Evolutionary conservation across 1,140 invertebrate species (phyloP), one percentile per base, ranked within the genome.

Genomic region (Agrypnia vestita): DNA sequence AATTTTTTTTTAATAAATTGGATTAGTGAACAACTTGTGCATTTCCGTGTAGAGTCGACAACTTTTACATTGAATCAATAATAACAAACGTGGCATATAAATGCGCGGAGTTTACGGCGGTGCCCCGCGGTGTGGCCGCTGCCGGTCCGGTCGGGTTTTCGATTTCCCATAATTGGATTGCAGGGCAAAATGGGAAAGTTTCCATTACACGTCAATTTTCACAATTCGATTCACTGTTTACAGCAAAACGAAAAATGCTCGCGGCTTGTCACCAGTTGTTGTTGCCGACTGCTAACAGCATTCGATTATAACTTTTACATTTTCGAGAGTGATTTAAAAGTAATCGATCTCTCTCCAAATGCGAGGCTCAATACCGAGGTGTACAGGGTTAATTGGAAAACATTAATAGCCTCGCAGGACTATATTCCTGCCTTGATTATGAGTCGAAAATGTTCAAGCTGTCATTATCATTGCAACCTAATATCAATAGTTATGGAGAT

Each of bases 151-250:
- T 35, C 44, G 8, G 67, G 67, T 71, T 71, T 25, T 19, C 67
- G 15, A 51, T 82, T 72, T 56, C 25, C 44, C 15, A 77, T 81
- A 83, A 83, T 83, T 81, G 79, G 74, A 83, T 83, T 79, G 82
- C 25, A 76, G 74, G 55, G 75, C 25, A 56, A 62, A 80, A 75
- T 75, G 81, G 81, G 79, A 83, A 83, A 74, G 80, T 76, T 83
- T 83, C 79, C 56, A 83, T 83, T 83, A 81, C 82, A 83, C 82
- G 82, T 81, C 82, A 83, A 83, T 83, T 83, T 83, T 83, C 82
- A 83, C 82, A 83, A 81, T 83, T 81, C 61, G 77, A 81, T 83
- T 83, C 73, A 7, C 53, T 62, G 76, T 53, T 67, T 79, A 76
- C 73, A 72, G 74, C 76, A 71, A 73, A 80, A 80, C 51, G 44